Evolutionary conservation across 1,140 invertebrate genomes (phyloP).

Genomic region (Papilio machaon): DNA sequence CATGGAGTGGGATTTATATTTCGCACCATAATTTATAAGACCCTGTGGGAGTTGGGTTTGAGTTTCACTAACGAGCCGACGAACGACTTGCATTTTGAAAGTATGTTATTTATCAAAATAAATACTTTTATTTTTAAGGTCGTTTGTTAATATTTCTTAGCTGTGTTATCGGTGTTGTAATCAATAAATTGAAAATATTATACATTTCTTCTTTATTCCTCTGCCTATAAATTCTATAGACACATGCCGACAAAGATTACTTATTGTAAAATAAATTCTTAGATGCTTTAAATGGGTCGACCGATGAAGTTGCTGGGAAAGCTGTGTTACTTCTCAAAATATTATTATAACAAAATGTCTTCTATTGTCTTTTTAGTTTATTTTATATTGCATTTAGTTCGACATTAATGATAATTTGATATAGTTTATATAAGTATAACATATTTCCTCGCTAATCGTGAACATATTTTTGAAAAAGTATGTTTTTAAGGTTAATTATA

Average conservation of each 20-base stretch:
- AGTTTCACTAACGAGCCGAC: constrained; percentile 36
- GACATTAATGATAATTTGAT: background rate
- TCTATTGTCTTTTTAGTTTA: too few species aligned
- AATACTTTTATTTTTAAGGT: background rate
- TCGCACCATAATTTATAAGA: constrained; percentile 36
- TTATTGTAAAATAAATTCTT: background rate
- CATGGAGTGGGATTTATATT: constrained; percentile 17
- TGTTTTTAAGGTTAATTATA: background rate
- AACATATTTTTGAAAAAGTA: background rate
- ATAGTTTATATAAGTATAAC: background rate
- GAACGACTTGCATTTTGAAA: constrained; percentile 9
- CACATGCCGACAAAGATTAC: background rate
- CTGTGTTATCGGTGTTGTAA: background rate
- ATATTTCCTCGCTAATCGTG: background rate
- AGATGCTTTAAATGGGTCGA: background rate
- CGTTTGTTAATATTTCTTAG: background rate
- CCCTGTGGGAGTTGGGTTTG: constrained; percentile 32
- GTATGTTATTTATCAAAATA: constrained; percentile 13
- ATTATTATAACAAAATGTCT: too few species aligned
- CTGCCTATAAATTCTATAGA: background rate
- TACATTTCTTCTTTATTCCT: background rate
- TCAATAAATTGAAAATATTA: background rate
- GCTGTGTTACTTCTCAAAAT: too few species aligned
- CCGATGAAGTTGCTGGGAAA: too few species aligned
- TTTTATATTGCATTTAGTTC: too few species aligned